Evolutionary conservation across 2,113 vertebrate species (phyloP), one percentile per base, ranked within the genome.

Genomic region (Notarius lentiginosus): DNA sequence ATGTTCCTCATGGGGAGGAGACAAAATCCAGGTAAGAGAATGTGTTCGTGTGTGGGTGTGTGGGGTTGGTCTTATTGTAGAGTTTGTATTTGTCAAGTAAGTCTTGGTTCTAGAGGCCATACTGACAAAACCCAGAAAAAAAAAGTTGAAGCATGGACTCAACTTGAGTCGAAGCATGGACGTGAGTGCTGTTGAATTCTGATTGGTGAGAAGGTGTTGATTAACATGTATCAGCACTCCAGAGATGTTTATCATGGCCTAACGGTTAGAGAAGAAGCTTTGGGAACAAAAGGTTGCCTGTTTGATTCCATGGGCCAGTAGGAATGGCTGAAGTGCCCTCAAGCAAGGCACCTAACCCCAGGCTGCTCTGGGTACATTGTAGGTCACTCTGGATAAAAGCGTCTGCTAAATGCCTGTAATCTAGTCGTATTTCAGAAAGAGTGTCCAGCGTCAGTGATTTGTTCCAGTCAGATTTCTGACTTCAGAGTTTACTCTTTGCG

Each of bases 11-110:
- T 12, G 30, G 53, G 49, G 83, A 68, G 63, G 85, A 84, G 85
- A 41, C 53, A 5, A 56, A 65, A 73, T 34, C 24, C 81, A 80
- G 86, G 70, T 80, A 70, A 85, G 86, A 7, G 22, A 72, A 5
- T 24, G 76, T 73, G 12, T 66, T 17, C 55, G 56, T 47, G 30
- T 79, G 70, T 51, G n/a, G 61, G 20, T 41, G 30, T 60, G 70
- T 51, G 17, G 14, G 14, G 55, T 56, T 12, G 82, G 14, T 55
- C 18, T 47, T 20, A 47, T 9, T 85, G 77, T 30, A 84, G 9
- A 0, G 12, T 79, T n/a, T 77, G 49, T 7, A n/a, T 55, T 22
- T 77, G 24, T 5, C 24, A 53, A 75, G 72, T 24, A 9, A 47
- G 20, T 41, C 27, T 15, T 70, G 11, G 4, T 7, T 73, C 34